Conservation (phyloP, 2,113 vertebrate genomes). For the Ageneiosus marmoratus region DNA sequence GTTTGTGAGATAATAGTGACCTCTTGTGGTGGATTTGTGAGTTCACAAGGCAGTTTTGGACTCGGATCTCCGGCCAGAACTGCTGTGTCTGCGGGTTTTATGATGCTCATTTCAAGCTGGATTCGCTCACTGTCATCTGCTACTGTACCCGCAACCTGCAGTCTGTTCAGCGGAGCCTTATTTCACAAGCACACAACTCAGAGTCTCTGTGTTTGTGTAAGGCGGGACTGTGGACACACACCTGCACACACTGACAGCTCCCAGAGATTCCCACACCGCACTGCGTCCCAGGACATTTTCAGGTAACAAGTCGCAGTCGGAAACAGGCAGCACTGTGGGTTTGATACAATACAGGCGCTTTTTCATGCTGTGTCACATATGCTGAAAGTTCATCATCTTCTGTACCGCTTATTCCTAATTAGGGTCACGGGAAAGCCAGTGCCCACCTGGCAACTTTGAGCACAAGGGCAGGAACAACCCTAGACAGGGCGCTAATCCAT, state of each 20-base stretch:
- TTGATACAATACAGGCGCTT: background rate
- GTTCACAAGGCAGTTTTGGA: background rate
- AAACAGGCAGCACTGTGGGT: background rate
- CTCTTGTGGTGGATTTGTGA: conserved; percentile 23
- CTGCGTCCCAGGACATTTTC: conserved; percentile 45
- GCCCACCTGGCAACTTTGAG: no score
- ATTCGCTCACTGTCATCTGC: conserved; percentile 48
- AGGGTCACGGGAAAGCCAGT: no score
- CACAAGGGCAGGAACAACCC: no score
- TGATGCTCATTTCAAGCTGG: conserved; percentile 66
- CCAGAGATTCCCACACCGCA: conserved; percentile 24
- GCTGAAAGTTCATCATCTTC: no score
- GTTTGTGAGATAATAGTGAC: background rate
- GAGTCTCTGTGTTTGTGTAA: background rate
- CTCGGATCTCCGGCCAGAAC: background rate
- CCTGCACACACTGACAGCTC: conserved; percentile 30
- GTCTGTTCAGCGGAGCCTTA: conserved; percentile 36
- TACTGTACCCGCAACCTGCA: conserved; percentile 40
- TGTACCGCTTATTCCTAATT: no score
- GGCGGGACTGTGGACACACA: conserved; percentile 29
- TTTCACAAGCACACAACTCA: background rate
- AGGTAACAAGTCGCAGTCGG: conserved; percentile 62
- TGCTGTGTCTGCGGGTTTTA: conserved; percentile 36
- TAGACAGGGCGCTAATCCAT: no score
- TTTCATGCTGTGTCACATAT: background rate